Conservation (phyloP, 2,888 invertebrate species). For the Mimas tiliae region DNA sequence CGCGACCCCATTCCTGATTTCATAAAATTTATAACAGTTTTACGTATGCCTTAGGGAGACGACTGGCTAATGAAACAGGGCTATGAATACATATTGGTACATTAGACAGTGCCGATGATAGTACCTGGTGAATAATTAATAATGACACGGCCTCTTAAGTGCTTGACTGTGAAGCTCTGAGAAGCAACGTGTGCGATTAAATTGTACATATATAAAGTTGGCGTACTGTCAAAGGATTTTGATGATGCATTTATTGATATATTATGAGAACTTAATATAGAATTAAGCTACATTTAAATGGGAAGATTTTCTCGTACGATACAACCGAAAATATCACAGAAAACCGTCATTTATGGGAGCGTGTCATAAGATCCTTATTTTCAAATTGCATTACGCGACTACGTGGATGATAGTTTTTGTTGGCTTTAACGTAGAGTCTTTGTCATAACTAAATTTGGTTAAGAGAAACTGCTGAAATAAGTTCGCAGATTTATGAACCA, state of each 20-base stretch:
- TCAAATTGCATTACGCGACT: too few species aligned
- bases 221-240: conserved; percentile 11
- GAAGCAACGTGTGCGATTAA: conserved; percentile 12
- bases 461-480: too few species aligned
- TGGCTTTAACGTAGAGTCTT: too few species aligned
- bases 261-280: neutral
- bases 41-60: conserved; percentile 46
- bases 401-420: too few species aligned
- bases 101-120: conserved; percentile 62
- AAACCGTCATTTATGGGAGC: too few species aligned
- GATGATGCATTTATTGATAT: conserved; percentile 6
- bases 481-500: too few species aligned
- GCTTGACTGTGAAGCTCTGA: conserved; percentile 39
- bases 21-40: conserved; percentile 56
- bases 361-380: too few species aligned
- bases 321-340: too few species aligned
- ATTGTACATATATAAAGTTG: conserved; percentile 10
- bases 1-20: conserved; percentile 33
- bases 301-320: neutral
- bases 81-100: conserved; percentile 78
- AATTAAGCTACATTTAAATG: neutral
- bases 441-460: too few species aligned
- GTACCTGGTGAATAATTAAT: conserved; percentile 64
- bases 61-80: conserved; percentile 62
- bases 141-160: conserved; percentile 55